Evolutionary conservation across 2,797 vertebrate genomes (phyloP).

Genomic region (Myotis planiceps): DNA sequence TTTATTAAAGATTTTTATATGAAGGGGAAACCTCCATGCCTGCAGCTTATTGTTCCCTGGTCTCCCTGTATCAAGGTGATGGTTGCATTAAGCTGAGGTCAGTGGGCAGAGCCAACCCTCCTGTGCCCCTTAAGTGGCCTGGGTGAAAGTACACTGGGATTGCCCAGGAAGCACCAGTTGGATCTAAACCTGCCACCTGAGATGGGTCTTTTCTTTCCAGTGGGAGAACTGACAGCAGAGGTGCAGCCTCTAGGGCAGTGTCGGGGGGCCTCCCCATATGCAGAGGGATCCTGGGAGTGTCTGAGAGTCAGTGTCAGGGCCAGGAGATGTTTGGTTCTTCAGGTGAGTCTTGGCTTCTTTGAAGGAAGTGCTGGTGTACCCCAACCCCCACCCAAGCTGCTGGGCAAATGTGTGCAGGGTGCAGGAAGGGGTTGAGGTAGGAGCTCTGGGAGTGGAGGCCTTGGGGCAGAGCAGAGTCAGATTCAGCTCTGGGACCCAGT

Average conservation of each 20-base stretch:
- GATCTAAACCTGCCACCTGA: neutral
- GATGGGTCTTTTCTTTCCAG: neutral
- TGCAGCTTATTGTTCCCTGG: neutral
- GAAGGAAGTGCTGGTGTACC: neutral
- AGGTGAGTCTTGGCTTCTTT: neutral
- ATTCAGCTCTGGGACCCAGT: neutral
- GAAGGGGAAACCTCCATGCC: neutral
- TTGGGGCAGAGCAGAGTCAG: neutral
- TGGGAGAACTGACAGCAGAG: neutral
- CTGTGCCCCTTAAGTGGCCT: no score
- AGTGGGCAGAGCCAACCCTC: neutral
- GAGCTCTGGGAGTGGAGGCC: neutral
- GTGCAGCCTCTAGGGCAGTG: neutral
- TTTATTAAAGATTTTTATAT: slow-evolving; percentile 82
- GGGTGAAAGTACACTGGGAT: neutral
- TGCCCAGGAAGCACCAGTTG: neutral
- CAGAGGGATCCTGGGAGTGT: neutral
- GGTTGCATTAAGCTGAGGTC: neutral
- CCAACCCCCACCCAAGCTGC: neutral
- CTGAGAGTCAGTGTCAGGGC: neutral
- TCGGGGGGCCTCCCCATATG: neutral
- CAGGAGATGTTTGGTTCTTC: no score
- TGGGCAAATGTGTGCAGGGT: neutral
- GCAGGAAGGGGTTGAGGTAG: neutral
- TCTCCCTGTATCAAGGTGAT: neutral